Conservation (phyloP, 2,113 vertebrate species). For the Felis catus region DNA sequence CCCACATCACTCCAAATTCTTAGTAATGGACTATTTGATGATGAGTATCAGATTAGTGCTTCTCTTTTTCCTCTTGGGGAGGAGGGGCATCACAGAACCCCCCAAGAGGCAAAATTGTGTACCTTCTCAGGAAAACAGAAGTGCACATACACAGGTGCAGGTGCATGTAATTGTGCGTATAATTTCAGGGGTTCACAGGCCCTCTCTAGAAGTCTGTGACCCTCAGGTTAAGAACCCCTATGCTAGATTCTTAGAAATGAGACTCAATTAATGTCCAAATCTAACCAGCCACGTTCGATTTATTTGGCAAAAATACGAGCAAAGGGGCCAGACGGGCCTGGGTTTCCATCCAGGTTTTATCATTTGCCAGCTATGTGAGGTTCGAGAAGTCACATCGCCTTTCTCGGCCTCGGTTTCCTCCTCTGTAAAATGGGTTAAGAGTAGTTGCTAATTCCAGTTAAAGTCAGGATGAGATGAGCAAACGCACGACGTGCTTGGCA, state of each 20-base stretch:
- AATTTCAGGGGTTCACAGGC: background rate
- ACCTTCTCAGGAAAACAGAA: conserved; percentile 15
- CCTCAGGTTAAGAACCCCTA: background rate
- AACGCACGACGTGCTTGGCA: background rate
- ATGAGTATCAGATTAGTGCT: background rate
- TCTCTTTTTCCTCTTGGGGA: background rate
- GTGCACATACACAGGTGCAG: background rate
- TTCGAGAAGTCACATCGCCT: background rate
- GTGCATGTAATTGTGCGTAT: background rate
- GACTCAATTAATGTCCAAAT: background rate
- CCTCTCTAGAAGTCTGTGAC: background rate
- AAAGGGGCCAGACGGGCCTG: background rate
- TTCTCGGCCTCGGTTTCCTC: conserved; percentile 8
- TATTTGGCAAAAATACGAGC: conserved; percentile 22
- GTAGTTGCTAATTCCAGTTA: background rate
- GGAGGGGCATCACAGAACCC: background rate
- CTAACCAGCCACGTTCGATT: background rate
- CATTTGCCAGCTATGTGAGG: background rate
- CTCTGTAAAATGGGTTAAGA: conserved; percentile 46
- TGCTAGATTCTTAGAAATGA: background rate
- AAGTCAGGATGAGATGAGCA: background rate
- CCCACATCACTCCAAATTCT: background rate
- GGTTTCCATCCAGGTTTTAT: conserved; percentile 36
- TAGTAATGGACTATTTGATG: background rate
- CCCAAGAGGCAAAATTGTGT: background rate